These are phyloP conservation scores for Solenodon paradoxus DNA, from an alignment of 2,113 vertebrate genomes.

Conservation along the genomic window DNA sequence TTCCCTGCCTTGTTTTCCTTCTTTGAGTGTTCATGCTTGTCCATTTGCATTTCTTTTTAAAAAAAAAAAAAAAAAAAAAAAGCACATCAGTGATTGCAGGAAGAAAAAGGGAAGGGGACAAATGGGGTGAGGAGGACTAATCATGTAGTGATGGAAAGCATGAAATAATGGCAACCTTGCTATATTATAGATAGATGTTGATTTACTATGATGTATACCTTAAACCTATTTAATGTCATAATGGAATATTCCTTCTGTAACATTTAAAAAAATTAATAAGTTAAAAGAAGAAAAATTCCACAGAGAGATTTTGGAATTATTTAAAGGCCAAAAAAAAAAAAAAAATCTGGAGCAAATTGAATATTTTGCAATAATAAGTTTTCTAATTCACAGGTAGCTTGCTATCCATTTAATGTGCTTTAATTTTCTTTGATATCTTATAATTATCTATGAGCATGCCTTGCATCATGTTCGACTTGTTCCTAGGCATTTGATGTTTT, in stretches of 20 bases:
- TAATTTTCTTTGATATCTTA: neutral
- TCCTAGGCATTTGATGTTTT: neutral
- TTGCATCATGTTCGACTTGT: neutral
- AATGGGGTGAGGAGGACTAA: too few relatives aligned
- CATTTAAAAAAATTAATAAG: too few relatives aligned
- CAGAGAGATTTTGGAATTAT: neutral
- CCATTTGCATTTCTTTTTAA: neutral
- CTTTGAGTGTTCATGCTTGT: conserved; percentile 6
- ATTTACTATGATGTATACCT: too few relatives aligned
- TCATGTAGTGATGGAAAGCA: too few relatives aligned
- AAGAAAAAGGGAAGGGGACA: too few relatives aligned
- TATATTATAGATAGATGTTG: too few relatives aligned
- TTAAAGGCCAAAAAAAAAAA: neutral
- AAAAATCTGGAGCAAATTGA: neutral
- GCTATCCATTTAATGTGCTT: neutral
- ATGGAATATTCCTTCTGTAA: too few relatives aligned
- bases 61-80: neutral
- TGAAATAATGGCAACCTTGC: too few relatives aligned
- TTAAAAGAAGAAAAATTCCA: neutral
- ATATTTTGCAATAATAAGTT: neutral
- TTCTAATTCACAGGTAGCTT: conserved; percentile 7
- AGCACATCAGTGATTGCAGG: too few relatives aligned
- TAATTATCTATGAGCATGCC: neutral
- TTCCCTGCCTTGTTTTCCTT: neutral
- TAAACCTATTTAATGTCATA: too few relatives aligned